phyloP scores from a whole-genome alignment of 2,888 invertebrate genomes.

The Xylophagus ater region DNA sequence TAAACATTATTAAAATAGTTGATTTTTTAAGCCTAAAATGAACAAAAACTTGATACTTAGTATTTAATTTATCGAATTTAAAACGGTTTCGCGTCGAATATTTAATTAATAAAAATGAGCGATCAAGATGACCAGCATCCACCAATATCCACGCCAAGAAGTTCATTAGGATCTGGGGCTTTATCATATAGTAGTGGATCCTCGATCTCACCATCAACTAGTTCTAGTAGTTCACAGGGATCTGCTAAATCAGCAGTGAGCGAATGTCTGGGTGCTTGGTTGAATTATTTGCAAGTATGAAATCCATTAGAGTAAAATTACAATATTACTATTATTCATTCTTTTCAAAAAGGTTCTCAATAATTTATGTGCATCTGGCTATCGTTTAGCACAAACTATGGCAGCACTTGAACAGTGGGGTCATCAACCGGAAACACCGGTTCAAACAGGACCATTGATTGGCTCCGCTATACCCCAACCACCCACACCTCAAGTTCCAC shows the following conservation, averaged over 20 bases:
- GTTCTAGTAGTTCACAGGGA: slow-evolving; percentile 25
- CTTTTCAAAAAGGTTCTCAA: slow-evolving; percentile 44
- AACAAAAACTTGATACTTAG: not conserved
- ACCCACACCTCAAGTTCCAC: not conserved
- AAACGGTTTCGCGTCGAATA: not conserved
- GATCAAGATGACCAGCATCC: slow-evolving; percentile 24
- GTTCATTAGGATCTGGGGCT: slow-evolving; percentile 22
- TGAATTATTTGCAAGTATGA: slow-evolving; percentile 29
- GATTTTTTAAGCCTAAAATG: not conserved
- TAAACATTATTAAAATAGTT: too few species aligned
- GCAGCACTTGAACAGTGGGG: slow-evolving; percentile 44
- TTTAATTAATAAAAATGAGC: slow-evolving; percentile 19
- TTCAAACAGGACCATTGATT: not conserved
- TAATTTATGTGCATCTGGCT: slow-evolving; percentile 51
- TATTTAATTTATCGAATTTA: slow-evolving; percentile 9
- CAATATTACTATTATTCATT: not conserved
- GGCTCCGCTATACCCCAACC: not conserved
- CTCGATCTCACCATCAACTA: slow-evolving; percentile 25
- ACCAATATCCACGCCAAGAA: slow-evolving; percentile 22
- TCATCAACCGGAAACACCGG: slow-evolving; percentile 13
- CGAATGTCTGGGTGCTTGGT: slow-evolving; percentile 30
- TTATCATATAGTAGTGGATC: slow-evolving; percentile 23
- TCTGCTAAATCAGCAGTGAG: slow-evolving; percentile 28
- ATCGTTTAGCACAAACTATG: slow-evolving; percentile 49
- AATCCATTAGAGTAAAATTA: slow-evolving; percentile 2